Percentiles rank a stretch among this genome's conserved stretches.
Conservation (phyloP, 1,140 invertebrate species). For the Drosophila arawakana region DNA sequence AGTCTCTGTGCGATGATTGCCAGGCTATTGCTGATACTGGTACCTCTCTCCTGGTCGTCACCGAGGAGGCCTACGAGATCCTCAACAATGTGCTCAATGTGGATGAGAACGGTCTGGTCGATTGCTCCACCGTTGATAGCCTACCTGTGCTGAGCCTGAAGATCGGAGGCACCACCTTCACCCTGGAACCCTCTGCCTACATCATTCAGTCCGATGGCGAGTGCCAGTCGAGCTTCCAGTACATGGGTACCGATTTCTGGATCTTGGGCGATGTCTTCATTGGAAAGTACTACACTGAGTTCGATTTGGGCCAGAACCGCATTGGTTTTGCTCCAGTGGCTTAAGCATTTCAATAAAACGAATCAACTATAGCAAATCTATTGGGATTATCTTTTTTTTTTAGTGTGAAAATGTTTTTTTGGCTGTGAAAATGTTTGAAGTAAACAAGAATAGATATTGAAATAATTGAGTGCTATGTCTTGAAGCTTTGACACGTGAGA, state of each 20-base stretch:
- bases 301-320: slow-evolving; percentile 95
- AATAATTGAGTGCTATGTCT: no score
- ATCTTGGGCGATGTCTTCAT: slow-evolving; percentile 99
- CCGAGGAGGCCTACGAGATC: slow-evolving; percentile 89
- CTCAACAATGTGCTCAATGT: slow-evolving; percentile 91
- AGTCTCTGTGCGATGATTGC: slow-evolving; percentile 88
- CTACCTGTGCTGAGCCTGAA: slow-evolving; percentile 93
- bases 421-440: no score
- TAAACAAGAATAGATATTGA: no score
- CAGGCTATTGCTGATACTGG: slow-evolving; percentile 99
- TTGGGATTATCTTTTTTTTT: background rate
- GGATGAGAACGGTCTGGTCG: slow-evolving; percentile 92
- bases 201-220: slow-evolving; percentile 94
- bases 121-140: slow-evolving; percentile 89
- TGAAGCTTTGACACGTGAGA: no score
- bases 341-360: slow-evolving; percentile 44
- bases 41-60: slow-evolving; percentile 97
- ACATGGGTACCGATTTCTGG: slow-evolving; percentile 93
- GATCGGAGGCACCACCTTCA: slow-evolving; percentile 91
- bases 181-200: slow-evolving; percentile 93
- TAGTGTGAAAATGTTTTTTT: background rate
- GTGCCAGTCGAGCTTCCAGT: slow-evolving; percentile 90
- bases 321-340: slow-evolving; percentile 93
- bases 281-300: slow-evolving; percentile 97
- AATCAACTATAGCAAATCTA: background rate